Base-by-base conservation (phyloP, 2,888 invertebrate species). In the Brenthis daphne region DNA sequence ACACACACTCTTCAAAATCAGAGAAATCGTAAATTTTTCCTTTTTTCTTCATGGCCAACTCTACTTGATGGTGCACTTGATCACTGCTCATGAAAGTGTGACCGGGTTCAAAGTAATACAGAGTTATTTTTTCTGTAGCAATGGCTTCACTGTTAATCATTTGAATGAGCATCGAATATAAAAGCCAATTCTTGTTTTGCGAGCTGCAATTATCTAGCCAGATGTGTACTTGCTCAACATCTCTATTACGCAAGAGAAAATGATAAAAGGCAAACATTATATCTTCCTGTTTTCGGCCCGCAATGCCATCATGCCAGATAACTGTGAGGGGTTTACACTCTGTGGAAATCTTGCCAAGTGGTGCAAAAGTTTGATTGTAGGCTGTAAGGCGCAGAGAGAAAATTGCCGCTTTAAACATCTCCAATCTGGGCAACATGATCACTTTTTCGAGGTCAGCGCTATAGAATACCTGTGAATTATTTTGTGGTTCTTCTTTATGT, bases 51-150 rank as follows among this genome's bases (percentile, higher is more conserved):
- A 76, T 74, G 11, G 75, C 58, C 14, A 71, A 48, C 55, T 75
- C 75, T 3, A 76, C 75, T 53, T 76, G 74, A 51, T 75, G 74
- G 61, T 77, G 77, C 13, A 77, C 71, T 57, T 72, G 72, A 57
- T 77, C 77, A 65, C 70, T 56, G 29, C 71, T 68, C 76, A 77
- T 76, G 61, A 77, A 77, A n/a, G 77, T 77, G 61, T 77, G 76
- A 6, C 78, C 77, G 6, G 76, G 75, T 68, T 75, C 75, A 57
- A 77, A 75, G 50, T 72, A 72, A 57, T 69, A 55, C 8, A 77
- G 63, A n/a, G 20, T 67, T 50, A 77, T 74, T 29, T 69, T 69
- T 47, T 73, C 51, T 51, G 72, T 70, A 50, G 68, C 51, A 63
- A 75, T 74, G n/a, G 66, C 57, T 48, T 73, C 66, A 57, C 73